Conservation (phyloP, 2,113 vertebrate genomes). For the Bungarus multicinctus region DNA sequence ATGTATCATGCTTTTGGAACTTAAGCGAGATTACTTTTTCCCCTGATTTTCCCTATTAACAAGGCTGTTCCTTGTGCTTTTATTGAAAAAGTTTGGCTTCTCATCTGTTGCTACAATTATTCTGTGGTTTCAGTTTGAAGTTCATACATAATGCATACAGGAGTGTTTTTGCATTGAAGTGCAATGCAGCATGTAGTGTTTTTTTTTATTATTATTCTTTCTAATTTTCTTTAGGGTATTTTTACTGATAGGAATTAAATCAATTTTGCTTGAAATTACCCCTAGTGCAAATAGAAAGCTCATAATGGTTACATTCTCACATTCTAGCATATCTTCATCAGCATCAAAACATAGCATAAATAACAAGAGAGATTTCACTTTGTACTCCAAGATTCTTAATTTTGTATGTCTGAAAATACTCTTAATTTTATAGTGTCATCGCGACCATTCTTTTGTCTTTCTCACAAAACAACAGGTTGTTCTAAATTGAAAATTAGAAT, state of each 20-base stretch:
- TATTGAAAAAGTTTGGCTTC: not conserved
- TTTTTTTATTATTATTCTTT: not conserved
- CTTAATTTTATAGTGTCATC: not conserved
- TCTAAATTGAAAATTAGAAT: not conserved
- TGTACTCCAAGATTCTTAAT: not conserved
- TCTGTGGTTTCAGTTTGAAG: not conserved
- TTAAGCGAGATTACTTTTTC: not conserved
- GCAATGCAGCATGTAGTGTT: not conserved
- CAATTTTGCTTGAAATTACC: not conserved
- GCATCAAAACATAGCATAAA: not conserved
- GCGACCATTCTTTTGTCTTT: not conserved
- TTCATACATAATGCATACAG: not conserved
- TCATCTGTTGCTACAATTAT: not conserved
- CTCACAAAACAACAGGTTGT: not conserved
- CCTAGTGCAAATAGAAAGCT: not conserved
- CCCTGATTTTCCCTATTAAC: constrained; percentile 9
- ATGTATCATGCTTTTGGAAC: constrained; percentile 38
- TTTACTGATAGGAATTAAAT: not conserved
- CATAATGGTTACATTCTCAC: not conserved
- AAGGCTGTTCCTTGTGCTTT: not conserved
- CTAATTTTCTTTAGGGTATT: not conserved
- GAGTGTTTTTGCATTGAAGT: not conserved
- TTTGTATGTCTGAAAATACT: not conserved
- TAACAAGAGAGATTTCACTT: not conserved
- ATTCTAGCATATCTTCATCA: not conserved